Evolutionary conservation across 1,140 invertebrate species (phyloP).

Genomic region (Lordiphosa collinella): DNA sequence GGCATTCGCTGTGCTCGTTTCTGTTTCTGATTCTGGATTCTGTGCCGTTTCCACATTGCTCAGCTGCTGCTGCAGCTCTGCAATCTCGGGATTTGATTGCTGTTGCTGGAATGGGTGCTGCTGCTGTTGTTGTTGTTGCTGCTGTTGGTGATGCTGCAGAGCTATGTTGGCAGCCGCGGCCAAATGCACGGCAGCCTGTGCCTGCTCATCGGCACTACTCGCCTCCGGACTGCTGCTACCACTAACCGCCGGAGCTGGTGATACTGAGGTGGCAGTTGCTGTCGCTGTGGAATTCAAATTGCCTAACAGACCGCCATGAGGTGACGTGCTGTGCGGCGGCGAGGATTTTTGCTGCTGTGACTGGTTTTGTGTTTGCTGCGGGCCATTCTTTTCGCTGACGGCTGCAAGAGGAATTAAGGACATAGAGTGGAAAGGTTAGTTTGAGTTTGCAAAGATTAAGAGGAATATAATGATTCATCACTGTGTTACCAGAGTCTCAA

Average conservation of each 20-base stretch:
- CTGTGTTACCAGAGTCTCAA: too few species aligned
- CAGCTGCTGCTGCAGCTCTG: slow-evolving; percentile 67
- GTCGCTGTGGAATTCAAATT: slow-evolving; percentile 66
- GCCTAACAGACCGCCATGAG: slow-evolving; percentile 53
- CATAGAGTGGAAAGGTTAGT: too few species aligned
- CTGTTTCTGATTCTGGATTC: slow-evolving; percentile 36
- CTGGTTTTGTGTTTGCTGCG: slow-evolving; percentile 57
- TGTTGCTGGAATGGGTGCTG: slow-evolving; percentile 60
- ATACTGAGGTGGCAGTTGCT: slow-evolving; percentile 56
- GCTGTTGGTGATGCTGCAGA: slow-evolving; percentile 61
- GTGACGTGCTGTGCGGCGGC: slow-evolving; percentile 63
- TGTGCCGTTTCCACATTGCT: slow-evolving; percentile 46
- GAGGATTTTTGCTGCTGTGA: slow-evolving; percentile 62
- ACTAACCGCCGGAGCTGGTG: slow-evolving; percentile 39
- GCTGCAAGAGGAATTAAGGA: slow-evolving; percentile 22
- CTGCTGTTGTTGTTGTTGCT: slow-evolving; percentile 57
- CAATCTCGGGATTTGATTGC: slow-evolving; percentile 58
- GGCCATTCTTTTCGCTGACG: slow-evolving; percentile 74
- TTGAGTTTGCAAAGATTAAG: too few species aligned
- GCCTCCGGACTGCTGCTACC: slow-evolving; percentile 57
- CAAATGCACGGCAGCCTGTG: slow-evolving; percentile 59
- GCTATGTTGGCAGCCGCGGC: slow-evolving; percentile 68
- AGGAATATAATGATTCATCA: too few species aligned
- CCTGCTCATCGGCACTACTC: slow-evolving; percentile 42
- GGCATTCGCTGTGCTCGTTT: slow-evolving; percentile 18